Evolutionary conservation across 2,888 invertebrate species (phyloP).

Genomic region (Horisme vitalbata): DNA sequence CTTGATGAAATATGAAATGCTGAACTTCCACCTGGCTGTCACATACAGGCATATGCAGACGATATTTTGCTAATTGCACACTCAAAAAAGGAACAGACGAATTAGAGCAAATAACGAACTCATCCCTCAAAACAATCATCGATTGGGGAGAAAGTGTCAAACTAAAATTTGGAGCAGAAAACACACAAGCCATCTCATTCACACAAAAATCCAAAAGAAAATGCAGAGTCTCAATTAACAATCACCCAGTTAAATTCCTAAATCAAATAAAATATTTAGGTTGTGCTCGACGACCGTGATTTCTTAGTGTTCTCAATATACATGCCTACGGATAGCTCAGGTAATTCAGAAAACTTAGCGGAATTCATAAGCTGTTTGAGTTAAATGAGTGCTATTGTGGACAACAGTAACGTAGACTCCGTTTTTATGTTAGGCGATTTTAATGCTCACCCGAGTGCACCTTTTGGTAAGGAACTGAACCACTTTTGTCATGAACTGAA

Average conservation of each 20-base stretch:
- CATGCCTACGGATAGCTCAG: no score
- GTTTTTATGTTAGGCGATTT: slow-evolving; percentile 7
- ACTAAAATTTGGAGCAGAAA: not conserved
- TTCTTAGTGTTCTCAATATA: slow-evolving; percentile 9
- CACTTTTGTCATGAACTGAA: slow-evolving; percentile 5
- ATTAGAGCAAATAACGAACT: not conserved
- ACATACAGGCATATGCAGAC: not conserved
- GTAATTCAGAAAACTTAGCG: no score
- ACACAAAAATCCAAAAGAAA: no score
- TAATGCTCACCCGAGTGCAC: slow-evolving; percentile 6
- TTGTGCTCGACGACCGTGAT: not conserved
- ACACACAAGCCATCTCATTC: no score
- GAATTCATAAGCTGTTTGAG: not conserved
- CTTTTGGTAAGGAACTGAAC: slow-evolving; percentile 5
- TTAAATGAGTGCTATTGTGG: slow-evolving; percentile 6
- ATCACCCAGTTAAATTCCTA: no score
- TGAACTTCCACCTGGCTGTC: not conserved
- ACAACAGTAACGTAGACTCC: not conserved
- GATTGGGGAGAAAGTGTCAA: not conserved
- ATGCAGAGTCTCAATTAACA: no score
- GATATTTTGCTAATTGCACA: not conserved
- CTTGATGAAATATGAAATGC: not conserved
- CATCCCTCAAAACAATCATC: not conserved
- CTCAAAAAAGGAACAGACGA: no score
- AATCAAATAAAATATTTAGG: no score